Base-by-base conservation (phyloP, 2,797 vertebrate genomes). In the Melanotaenia boesemani region DNA sequence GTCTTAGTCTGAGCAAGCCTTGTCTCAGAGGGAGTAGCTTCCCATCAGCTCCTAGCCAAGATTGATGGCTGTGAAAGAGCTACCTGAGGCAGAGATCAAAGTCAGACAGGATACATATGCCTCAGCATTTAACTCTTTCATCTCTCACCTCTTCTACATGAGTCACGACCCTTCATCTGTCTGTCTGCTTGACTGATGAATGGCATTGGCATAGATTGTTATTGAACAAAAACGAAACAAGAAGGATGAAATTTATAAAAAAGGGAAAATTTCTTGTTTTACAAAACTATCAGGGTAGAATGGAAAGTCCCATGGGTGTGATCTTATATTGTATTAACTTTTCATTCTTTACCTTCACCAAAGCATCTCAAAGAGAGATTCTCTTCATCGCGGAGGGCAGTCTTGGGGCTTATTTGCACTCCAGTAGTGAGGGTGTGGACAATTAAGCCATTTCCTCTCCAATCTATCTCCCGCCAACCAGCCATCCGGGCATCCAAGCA, bases 401-500 rank as follows among this genome's bases (percentile, higher is more conserved):
- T 55, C 56, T 75, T 69, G 71, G 74, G 87, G 65, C 86, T 89
- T 91, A 92, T 94, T 94, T 94, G 90, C 94, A 95, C 95, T 95
- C 94, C 93, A 90, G 86, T 89, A 94, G 93, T 85, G 91, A 95
- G 92, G 94, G 94, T 94, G 89, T 83, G 87, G 89, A 91, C 94
- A 95, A 95, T 95, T 95, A 95, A 93, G 91, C 93, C 91, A 86
- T 95, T 96, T 96, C 95, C 95, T 92, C 89, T 93, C 92, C 94
- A 95, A 95, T 96, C 93, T 92, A 92, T 95, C 93, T 96, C 93
- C 91, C 92, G 86, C 82, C 79, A 90, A 86, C 88, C 87, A 86
- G 87, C 87, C 82, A 88, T 84, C 82, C 86, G 85, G 84, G 82
- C 87, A 84, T 77, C 82, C 85, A 84, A 39, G 80, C 63, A 93